Evolutionary conservation across 2,797 vertebrate genomes (phyloP), one percentile per base, ranked within the genome.

Genomic region (Artibeus jamaicensis): DNA sequence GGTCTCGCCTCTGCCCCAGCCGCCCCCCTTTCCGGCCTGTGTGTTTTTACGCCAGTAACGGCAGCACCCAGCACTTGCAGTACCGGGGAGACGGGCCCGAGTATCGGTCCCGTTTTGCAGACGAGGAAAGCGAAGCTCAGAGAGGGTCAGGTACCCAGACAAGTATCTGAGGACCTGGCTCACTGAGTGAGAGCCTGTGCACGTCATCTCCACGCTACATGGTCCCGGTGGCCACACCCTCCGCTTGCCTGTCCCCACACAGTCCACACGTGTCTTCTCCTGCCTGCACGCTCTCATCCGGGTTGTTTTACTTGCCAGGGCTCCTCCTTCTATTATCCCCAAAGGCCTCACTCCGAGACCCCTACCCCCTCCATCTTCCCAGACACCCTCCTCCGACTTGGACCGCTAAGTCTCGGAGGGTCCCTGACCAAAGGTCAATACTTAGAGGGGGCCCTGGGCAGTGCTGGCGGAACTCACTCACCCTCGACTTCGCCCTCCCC

Each of bases 191-290:
- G 55, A 87, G 62, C 15, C 70, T 46, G 14, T 0, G 5, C 9
- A 10, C 0, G 0, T 71, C 19, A 2, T 5, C 14, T 6, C 5
- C 7, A 89, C 8, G 71, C 37, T 19, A 14, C 3, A 0, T 0
- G 5, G 70, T 48, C 55, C 77, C 76, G 79, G n/a, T 11, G 3
- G 3, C 67, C 88, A 87, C 44, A n/a, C 46, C 34, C 6, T 1
- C 21, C 9, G 68, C 24, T 81, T 10, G n/a, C 55, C 62, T 46
- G 15, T 68, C 77, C 94, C 65, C 82, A 62, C 5, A 89, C 57
- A 14, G 34, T 59, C 57, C 22, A 4, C 15, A 1, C 0, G 0
- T 7, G 29, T 71, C 76, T 71, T 32, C 79, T 92, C 32, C 16
- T 2, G 21, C 62, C 85, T 87, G 57, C 57, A 12, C 0, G 2